Evolutionary conservation across 1,140 invertebrate species (phyloP), one percentile per base, ranked within the genome.

Genomic region (Drosophila lowei): DNA sequence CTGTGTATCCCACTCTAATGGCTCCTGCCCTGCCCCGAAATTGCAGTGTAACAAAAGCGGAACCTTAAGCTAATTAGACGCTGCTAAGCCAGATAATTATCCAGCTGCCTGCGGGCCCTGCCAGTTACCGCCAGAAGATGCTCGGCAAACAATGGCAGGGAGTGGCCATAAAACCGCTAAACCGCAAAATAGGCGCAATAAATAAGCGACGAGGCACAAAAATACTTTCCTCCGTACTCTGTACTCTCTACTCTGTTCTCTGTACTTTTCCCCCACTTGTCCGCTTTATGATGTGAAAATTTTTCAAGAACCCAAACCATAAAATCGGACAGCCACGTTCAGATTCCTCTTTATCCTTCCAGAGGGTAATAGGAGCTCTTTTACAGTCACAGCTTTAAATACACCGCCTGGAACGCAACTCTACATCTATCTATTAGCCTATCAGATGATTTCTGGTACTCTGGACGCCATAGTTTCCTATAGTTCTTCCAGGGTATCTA

Each of bases 171-270:
- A 88, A 83, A 83, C 66, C 75, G 83, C 83, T 83, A 86, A 86
- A 72, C 83, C 83, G 83, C 83, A 83, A 88, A 88, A 86, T 86
- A 86, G 83, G 78, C 81, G 81, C 70, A 81, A 86, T 86, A 85
- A 85, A 85, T 85, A 85, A 85, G 64, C 58, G 63, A 61, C 52
- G 61, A 72, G 38, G 46, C 8, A 25, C 38, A 28, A 18, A 41
- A 68, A 52, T 43, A 57, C 65, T 68, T 68, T 67, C 18, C 48
- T 56, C 23, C 34, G 13, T 54, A 8, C 61, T 43, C 42, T 46
- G 2, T 2, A 30, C 28, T 44, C 57, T 59, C 11, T 1, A 18
- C 18, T 11, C 9, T 25, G 3, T 5, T 25, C 23, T 25, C 23
- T 25, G 23, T 6, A 34, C 34, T 25, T 25, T 25, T 25, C 11